A percentile compares a stretch with the other conserved stretches of the same genome.
Evolutionary conservation across 2,797 vertebrate genomes (phyloP).

Genomic region (Ctenochaetus hawaiiensis): DNA sequence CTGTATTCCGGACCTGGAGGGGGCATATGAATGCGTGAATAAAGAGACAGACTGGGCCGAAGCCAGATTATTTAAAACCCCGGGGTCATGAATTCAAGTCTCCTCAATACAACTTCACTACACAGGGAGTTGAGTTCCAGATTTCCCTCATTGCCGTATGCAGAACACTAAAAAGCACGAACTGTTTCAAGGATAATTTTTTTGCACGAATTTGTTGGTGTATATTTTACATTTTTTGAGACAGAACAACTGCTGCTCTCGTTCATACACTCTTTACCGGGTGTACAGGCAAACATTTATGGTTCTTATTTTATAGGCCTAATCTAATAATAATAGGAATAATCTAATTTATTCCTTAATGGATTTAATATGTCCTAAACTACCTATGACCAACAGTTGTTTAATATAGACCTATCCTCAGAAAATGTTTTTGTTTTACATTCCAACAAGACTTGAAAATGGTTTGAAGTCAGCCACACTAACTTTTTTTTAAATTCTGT

Average conservation of each 20-base stretch:
- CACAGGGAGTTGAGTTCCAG: background rate
- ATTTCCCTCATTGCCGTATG: background rate
- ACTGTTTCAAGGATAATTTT: background rate
- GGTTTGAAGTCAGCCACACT: background rate
- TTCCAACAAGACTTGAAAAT: background rate
- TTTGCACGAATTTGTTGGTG: background rate
- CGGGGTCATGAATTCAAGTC: background rate
- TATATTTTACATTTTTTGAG: background rate
- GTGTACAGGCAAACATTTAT: background rate
- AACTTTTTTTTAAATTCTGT: too few relatives aligned
- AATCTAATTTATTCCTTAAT: background rate
- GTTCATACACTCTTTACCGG: background rate
- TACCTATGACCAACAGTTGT: too few relatives aligned
- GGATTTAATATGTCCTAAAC: background rate
- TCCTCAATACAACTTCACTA: background rate
- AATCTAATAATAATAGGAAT: too few relatives aligned
- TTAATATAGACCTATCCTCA: too few relatives aligned
- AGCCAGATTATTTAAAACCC: background rate
- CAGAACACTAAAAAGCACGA: background rate
- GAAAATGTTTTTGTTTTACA: background rate
- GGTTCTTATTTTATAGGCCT: background rate
- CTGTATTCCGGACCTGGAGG: slow-evolving; percentile 85
- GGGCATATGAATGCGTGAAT: slow-evolving; percentile 16
- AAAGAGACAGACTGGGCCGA: slow-evolving; percentile 6
- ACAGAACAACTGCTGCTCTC: background rate